These are phyloP conservation scores for Pagetopsis macropterus DNA, from an alignment of 2,797 vertebrate genomes.

Conservation along the genomic window DNA sequence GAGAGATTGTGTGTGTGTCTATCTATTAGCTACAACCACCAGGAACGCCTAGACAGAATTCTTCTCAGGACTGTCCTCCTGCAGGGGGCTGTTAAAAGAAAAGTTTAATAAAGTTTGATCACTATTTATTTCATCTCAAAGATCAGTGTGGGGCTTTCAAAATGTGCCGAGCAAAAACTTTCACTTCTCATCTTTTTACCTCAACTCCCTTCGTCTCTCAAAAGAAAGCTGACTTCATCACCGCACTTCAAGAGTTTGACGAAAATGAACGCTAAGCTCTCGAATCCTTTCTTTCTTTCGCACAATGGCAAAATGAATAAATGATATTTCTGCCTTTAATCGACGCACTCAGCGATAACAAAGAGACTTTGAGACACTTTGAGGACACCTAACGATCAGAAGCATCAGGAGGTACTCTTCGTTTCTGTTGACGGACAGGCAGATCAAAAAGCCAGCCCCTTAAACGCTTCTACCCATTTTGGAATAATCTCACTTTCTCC, in stretches of 20 bases:
- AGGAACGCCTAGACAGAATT: constrained; percentile 55
- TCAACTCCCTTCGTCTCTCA: constrained; percentile 60
- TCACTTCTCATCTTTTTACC: constrained; percentile 54
- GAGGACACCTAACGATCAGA: constrained; percentile 83
- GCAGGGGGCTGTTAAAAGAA: constrained; percentile 48
- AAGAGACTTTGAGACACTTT: constrained; percentile 84
- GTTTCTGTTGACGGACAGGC: constrained; percentile 75
- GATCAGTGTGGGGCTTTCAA: constrained; percentile 65
- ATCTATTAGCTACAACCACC: constrained; percentile 43
- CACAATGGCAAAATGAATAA: constrained; percentile 83
- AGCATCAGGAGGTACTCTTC: constrained; percentile 73
- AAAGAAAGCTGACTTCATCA: constrained; percentile 81
- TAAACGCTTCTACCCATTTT: constrained; percentile 77
- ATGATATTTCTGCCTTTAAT: constrained; percentile 82
- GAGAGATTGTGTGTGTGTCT: constrained; percentile 10
- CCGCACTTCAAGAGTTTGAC: constrained; percentile 73
- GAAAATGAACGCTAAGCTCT: constrained; percentile 77
- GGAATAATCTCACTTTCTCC: constrained; percentile 64
- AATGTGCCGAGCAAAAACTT: constrained; percentile 66
- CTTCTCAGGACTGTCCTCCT: constrained; percentile 53
- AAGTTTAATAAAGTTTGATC: constrained; percentile 77
- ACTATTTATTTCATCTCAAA: constrained; percentile 68
- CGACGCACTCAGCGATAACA: constrained; percentile 77
- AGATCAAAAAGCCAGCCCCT: constrained; percentile 78
- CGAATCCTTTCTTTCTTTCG: constrained; percentile 68